Evolutionary conservation across 2,888 invertebrate genomes (phyloP).

Genomic region (Eupithecia vulgata): DNA sequence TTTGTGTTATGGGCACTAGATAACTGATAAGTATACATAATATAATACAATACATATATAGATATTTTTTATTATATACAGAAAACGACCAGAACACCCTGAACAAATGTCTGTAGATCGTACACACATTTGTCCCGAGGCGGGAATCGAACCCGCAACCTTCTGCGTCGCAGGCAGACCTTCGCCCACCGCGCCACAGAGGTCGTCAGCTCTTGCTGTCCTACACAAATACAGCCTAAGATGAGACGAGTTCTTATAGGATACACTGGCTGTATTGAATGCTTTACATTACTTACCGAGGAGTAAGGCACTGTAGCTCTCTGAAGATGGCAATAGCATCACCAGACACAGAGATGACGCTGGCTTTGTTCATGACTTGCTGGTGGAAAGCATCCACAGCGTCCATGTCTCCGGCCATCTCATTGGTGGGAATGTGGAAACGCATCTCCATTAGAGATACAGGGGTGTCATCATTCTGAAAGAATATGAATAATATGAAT

Average conservation of each 20-base stretch:
- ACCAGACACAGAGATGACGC: constrained; percentile 98
- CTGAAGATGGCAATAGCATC: constrained; percentile 98
- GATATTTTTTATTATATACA: no score
- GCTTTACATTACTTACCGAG: constrained; percentile 86
- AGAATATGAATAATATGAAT: no score
- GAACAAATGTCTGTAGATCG: no score
- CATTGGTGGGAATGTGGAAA: constrained; percentile 97
- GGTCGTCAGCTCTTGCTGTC: background rate
- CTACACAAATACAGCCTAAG: background rate
- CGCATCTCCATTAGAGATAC: constrained; percentile 98
- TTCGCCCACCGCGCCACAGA: no score
- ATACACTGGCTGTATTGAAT: background rate
- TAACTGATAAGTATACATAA: no score
- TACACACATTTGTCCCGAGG: no score
- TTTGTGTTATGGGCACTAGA: no score
- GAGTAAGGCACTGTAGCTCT: constrained; percentile 98
- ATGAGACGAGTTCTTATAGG: no score
- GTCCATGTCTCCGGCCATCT: constrained; percentile 93
- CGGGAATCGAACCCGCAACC: no score
- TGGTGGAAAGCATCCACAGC: constrained; percentile 98
- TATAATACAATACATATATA: no score
- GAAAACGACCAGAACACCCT: no score
- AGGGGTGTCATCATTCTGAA: constrained; percentile 98
- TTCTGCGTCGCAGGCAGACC: no score
- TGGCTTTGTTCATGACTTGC: constrained; percentile 98